These are phyloP conservation scores for Caenorhabditis virilis DNA, from an alignment of 2,888 invertebrate genomes.

Conservation along the genomic window DNA sequence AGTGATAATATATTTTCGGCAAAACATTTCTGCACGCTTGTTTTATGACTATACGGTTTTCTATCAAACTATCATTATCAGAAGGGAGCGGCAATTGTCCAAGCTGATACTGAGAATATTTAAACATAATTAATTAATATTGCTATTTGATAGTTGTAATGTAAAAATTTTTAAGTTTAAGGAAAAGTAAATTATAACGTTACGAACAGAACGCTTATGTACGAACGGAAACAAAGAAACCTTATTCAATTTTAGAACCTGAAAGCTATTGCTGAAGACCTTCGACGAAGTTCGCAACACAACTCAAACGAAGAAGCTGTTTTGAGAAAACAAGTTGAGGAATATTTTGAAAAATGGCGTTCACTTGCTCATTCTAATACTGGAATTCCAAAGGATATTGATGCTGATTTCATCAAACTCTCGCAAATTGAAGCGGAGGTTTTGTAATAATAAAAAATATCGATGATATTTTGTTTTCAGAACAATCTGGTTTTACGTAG, in stretches of 20 bases:
- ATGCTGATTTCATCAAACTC: slow-evolving; percentile 17
- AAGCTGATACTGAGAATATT: too few relatives aligned
- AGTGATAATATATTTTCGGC: too few relatives aligned
- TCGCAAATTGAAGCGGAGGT: slow-evolving; percentile 15
- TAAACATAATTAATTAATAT: too few relatives aligned
- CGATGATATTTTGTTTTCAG: too few relatives aligned
- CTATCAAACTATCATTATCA: slow-evolving; percentile 16
- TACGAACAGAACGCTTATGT: slow-evolving; percentile 17
- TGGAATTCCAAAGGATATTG: slow-evolving; percentile 24
- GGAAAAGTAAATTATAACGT: too few relatives aligned
- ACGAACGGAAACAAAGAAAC: background rate
- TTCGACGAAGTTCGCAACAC: slow-evolving; percentile 14
- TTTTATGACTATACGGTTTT: slow-evolving; percentile 14
- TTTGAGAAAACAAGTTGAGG: slow-evolving; percentile 16
- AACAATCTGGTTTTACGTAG: too few relatives aligned
- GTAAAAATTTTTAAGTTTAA: too few relatives aligned
- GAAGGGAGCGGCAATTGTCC: too few relatives aligned
- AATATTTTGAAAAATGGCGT: slow-evolving; percentile 18
- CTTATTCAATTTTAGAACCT: slow-evolving; percentile 24
- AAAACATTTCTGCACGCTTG: slow-evolving; percentile 14
- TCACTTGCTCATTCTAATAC: slow-evolving; percentile 7
- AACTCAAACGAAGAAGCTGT: slow-evolving; percentile 8
- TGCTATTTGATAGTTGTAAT: too few relatives aligned
- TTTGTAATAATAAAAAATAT: too few relatives aligned
- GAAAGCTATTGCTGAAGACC: slow-evolving; percentile 8